Conservation (phyloP, 2,113 vertebrate species). For the Paralichthys olivaceus region DNA sequence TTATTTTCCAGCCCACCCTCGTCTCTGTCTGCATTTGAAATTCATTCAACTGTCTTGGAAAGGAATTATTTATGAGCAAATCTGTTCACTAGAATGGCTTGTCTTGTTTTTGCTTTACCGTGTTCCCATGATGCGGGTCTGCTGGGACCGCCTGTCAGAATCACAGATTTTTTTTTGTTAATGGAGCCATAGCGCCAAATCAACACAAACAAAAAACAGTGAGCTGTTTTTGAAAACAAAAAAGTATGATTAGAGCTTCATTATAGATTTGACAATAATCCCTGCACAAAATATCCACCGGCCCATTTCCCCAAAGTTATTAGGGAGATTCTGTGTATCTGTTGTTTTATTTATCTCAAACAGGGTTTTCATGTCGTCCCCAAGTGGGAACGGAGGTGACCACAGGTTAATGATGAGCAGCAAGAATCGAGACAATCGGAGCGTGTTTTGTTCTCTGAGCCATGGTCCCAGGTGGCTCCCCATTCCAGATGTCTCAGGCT, state of each 20-base stretch:
- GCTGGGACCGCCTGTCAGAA: constrained; percentile 73
- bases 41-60: constrained; percentile 73
- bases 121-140: constrained; percentile 62
- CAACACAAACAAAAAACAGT: constrained; percentile 38
- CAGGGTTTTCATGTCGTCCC: constrained; percentile 71
- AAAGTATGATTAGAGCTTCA: constrained; percentile 64
- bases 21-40: constrained; percentile 70
- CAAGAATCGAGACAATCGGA: constrained; percentile 51
- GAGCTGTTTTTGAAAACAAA: constrained; percentile 52
- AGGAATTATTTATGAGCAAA: constrained; percentile 82
- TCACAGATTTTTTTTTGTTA: constrained; percentile 31
- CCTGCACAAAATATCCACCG: constrained; percentile 38
- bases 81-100: constrained; percentile 74
- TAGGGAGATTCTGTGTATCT: constrained; percentile 53
- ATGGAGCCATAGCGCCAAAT: constrained; percentile 56
- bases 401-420: constrained; percentile 78
- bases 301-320: constrained; percentile 71
- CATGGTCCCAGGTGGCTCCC: constrained; percentile 64
- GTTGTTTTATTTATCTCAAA: constrained; percentile 73
- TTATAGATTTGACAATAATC: constrained; percentile 66
- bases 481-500: constrained; percentile 70
- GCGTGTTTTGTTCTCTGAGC: constrained; percentile 48
- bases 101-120: constrained; percentile 72
- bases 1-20: constrained; percentile 71
- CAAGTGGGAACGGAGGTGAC: constrained; percentile 56